phyloP scores from a whole-genome alignment of 2,888 invertebrate species.

The Amphipoea oculea region DNA sequence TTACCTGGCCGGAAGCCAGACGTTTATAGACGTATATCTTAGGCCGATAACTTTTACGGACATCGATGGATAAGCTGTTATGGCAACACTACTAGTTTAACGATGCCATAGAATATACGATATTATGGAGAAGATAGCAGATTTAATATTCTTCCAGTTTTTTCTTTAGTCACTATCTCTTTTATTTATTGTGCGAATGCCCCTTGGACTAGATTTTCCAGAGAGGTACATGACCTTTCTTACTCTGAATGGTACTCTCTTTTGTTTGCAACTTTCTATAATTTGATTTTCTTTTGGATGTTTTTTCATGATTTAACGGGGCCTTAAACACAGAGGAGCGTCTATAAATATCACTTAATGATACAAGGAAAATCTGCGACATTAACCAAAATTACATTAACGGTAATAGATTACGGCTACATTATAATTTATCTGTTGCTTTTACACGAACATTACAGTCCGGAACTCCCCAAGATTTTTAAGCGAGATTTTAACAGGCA shows the following conservation, averaged over 20 bases:
- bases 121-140: conserved; percentile 46
- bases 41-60: conserved; percentile 63
- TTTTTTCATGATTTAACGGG: conserved; percentile 29
- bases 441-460: conserved; percentile 50
- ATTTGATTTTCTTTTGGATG: conserved; percentile 31
- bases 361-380: conserved; percentile 50
- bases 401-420: conserved; percentile 42
- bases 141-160: conserved; percentile 43
- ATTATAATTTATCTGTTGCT: conserved; percentile 53
- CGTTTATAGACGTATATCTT: conserved; percentile 54
- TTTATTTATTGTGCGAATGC: conserved; percentile 38
- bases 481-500: conserved; percentile 52
- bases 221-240: conserved; percentile 33
- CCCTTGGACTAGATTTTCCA: conserved; percentile 8
- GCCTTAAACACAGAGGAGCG: conserved; percentile 22
- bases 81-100: conserved; percentile 60
- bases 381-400: conserved; percentile 53
- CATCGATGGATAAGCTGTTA: conserved; percentile 54
- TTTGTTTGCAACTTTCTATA: conserved; percentile 33
- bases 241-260: conserved; percentile 1
- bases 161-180: conserved; percentile 41
- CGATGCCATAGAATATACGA: conserved; percentile 55
- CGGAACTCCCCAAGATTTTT: conserved; percentile 56
- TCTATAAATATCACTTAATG: conserved; percentile 55
- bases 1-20: conserved; percentile 65